Conservation (phyloP, 2,113 vertebrate genomes). For the Sigmodon hispidus region DNA sequence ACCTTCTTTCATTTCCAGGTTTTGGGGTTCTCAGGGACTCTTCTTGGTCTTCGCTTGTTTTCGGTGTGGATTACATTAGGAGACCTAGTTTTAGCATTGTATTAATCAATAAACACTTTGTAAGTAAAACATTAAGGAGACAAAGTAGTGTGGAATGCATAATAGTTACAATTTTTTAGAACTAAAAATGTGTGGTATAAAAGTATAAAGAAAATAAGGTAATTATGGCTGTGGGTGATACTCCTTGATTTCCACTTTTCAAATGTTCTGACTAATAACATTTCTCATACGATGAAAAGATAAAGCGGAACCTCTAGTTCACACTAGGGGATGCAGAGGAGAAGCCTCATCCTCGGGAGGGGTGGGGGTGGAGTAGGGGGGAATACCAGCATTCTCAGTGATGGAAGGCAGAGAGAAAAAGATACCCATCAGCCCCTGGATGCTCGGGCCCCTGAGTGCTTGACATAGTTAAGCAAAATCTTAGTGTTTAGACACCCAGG, state of each 20-base stretch:
- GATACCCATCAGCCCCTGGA: background rate
- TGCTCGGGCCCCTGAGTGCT: background rate
- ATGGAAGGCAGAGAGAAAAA: background rate
- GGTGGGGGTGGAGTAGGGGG: too few species aligned
- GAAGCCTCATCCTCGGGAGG: background rate
- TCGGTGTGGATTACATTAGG: background rate
- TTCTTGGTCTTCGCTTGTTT: background rate
- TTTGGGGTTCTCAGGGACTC: background rate
- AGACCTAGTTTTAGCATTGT: background rate
- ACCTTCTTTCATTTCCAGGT: background rate
- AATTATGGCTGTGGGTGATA: background rate
- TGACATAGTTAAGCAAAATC: background rate
- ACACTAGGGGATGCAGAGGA: background rate
- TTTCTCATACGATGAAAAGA: background rate
- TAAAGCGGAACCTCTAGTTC: background rate
- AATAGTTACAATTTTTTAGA: background rate
- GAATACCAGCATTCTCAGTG: background rate
- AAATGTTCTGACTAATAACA: background rate
- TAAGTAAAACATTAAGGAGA: background rate
- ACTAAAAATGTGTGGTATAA: background rate
- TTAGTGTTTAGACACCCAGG: background rate
- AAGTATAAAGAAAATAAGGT: constrained; percentile 30
- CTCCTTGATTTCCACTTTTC: constrained; percentile 2
- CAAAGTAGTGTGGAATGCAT: background rate
- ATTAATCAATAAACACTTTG: background rate